A percentile compares a stretch with the other conserved stretches of the same genome.
These are phyloP conservation scores for Bubo blakistoni DNA, from an alignment of 2,113 vertebrate genomes.

Conservation along the genomic window DNA sequence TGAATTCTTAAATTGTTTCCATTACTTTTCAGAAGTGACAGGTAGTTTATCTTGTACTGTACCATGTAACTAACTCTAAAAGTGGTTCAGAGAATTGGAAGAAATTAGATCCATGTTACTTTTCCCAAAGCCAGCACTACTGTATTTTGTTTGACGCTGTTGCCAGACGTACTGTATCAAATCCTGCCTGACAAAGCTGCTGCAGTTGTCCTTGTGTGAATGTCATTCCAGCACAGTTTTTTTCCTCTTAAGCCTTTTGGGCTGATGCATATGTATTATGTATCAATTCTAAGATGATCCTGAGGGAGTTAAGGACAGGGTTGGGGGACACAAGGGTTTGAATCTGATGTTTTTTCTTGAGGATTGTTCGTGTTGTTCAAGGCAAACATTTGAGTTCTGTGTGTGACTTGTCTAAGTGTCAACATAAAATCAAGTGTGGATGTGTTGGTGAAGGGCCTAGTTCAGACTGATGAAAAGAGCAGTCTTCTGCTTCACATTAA, in stretches of 20 bases:
- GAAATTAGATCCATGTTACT: constrained; percentile 2
- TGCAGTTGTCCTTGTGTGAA: constrained; percentile 51
- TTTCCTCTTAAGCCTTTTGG: not conserved
- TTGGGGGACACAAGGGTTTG: not conserved
- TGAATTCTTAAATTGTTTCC: constrained; percentile 8
- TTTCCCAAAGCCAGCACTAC: not conserved
- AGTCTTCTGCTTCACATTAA: not conserved
- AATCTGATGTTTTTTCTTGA: not conserved
- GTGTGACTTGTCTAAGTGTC: not conserved
- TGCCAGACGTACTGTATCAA: constrained; percentile 13
- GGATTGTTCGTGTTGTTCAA: not conserved
- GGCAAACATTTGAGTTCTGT: not conserved
- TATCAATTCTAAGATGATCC: constrained; percentile 26
- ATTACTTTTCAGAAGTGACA: not conserved
- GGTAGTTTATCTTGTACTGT: constrained; percentile 3
- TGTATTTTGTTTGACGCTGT: constrained; percentile 20
- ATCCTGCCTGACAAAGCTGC: constrained; percentile 31
- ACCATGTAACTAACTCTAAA: not conserved
- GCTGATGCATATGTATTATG: constrained; percentile 43
- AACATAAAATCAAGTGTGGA: not conserved
- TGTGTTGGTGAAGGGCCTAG: not conserved
- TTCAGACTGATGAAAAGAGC: not conserved
- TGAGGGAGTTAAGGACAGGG: not conserved
- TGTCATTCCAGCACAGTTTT: constrained; percentile 19
- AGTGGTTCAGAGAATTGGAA: not conserved